Evolutionary conservation across 2,113 vertebrate genomes (phyloP).

Genomic region (Trematocara macrostoma): DNA sequence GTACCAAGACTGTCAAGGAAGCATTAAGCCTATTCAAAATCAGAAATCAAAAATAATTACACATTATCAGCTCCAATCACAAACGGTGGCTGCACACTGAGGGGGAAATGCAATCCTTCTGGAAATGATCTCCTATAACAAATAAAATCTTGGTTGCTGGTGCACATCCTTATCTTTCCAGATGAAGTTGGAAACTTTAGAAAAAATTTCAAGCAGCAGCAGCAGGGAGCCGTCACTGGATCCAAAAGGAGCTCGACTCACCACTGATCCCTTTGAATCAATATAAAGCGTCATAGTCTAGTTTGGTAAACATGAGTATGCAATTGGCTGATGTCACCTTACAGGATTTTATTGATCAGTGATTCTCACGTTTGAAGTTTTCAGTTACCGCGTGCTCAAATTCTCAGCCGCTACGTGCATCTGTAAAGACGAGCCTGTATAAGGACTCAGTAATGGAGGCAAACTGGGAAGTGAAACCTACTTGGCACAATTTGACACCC

Average conservation of each 20-base stretch:
- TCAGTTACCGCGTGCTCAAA: background rate
- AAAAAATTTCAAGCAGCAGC: background rate
- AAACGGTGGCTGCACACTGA: background rate
- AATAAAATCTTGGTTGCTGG: background rate
- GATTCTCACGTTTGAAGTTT: background rate
- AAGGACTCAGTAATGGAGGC: conserved; percentile 10
- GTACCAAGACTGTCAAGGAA: background rate
- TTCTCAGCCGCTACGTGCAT: background rate
- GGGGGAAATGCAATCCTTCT: background rate
- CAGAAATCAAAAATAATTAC: background rate
- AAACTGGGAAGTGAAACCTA: conserved; percentile 18
- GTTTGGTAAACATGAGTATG: background rate
- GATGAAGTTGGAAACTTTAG: background rate
- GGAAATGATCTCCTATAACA: background rate
- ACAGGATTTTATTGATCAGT: conserved; percentile 3
- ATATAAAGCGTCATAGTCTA: background rate
- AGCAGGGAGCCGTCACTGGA: background rate
- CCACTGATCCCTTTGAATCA: background rate
- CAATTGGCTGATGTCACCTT: background rate
- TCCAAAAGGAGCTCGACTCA: background rate
- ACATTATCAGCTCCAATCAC: background rate
- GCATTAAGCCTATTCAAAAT: background rate
- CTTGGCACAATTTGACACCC: background rate
- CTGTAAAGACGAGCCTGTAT: background rate
- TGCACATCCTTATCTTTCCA: background rate